Percentiles rank a stretch among this genome's conserved stretches.
phyloP scores from a whole-genome alignment of 2,113 vertebrate genomes.

The Melanerpes formicivorus region DNA sequence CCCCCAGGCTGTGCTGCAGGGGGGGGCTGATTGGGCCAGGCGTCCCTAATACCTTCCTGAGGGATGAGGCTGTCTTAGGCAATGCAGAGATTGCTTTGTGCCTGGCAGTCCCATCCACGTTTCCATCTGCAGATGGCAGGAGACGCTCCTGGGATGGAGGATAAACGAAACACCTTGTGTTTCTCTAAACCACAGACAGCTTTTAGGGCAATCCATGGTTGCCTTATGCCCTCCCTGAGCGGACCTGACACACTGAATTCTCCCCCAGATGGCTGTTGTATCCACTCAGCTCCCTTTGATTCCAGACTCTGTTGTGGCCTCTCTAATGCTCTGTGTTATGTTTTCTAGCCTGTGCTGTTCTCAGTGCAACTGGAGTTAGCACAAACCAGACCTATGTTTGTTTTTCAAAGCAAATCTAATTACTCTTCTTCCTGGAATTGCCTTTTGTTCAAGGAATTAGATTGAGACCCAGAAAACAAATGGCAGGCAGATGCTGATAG shows the following conservation, averaged over 20 bases:
- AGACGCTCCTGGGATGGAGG: neutral
- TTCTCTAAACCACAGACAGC: neutral
- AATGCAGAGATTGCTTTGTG: neutral
- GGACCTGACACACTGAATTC: neutral
- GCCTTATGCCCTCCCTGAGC: neutral
- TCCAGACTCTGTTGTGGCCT: neutral
- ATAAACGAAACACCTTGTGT: neutral
- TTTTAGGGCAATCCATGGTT: neutral
- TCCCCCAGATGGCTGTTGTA: neutral
- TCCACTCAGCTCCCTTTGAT: neutral
- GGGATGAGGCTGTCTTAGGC: neutral
- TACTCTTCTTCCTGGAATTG: slow-evolving; percentile 1
- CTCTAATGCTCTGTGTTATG: neutral
- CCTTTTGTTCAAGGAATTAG: slow-evolving; percentile 7
- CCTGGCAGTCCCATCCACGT: neutral
- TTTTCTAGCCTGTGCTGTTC: neutral
- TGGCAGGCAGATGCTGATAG: neutral
- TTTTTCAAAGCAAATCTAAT: slow-evolving; percentile 50
- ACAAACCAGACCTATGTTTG: neutral
- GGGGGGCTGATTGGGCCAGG: no score
- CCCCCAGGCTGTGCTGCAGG: accelerated
- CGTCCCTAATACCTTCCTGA: neutral
- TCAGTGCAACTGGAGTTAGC: neutral
- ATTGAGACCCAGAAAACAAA: neutral
- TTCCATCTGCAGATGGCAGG: neutral